Base-by-base conservation (phyloP, 2,113 vertebrate species). In the Silurus meridionalis region DNA sequence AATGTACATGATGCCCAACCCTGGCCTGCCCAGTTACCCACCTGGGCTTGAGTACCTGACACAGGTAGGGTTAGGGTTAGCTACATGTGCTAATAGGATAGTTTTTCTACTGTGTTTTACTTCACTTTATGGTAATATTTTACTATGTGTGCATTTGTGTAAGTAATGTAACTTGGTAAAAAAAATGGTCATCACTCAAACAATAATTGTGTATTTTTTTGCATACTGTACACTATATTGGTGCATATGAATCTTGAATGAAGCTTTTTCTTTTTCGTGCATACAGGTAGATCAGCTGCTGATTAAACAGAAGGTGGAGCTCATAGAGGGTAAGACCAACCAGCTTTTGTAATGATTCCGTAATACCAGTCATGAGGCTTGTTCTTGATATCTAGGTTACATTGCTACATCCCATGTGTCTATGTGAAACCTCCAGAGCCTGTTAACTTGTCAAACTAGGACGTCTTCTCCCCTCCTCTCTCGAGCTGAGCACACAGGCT, bases 301-400 rank as follows among this genome's bases (percentile, higher is more conserved):
- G 89, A 96, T 99, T 93, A 98, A 99, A 93, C 98, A 99, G 93
- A 97, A 99, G 90, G 96, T 99, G 37, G 98, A 99, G 28, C 92
- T 98, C 77, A 94, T 99, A 58, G 97, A 97, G 96, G 97, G 98
- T 99, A 96, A 81, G 93, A 93, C 83, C 71, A 60, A 25, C 19
- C 2, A 13, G 46, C 37, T 2, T 2, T 37, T 37, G 8, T 77
- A 37, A 61, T 71, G 71, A 48, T 57, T 67, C 80, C 48, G 4
- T 52, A 52, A 86, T 66, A 4, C 2, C 25, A 50, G 8, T 23
- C 69, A n/a, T 69, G 15, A 46, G 3, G 21, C 13, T 37, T 66
- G 53, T 48, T 21, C 21, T 69, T 69, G 50, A 83, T 53, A 52
- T 82, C 61, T 9, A 52, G 46, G 63, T 66, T 52, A 53, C 13